These are phyloP conservation scores for Callospermophilus lateralis DNA, from an alignment of 2,113 vertebrate species.

Conservation along the genomic window DNA sequence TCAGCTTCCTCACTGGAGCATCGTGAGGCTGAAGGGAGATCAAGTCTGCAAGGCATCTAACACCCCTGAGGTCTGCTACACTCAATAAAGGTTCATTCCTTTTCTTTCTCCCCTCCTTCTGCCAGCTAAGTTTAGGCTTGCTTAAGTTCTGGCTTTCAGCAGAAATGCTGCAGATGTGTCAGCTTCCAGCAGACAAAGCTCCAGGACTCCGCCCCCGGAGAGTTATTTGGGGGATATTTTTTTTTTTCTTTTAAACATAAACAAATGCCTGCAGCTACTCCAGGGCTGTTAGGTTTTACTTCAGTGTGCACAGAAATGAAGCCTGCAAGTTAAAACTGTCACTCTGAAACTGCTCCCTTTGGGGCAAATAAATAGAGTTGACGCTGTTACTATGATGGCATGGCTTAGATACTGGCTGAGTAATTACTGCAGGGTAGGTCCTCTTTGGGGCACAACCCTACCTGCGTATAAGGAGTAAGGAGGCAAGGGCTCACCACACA, in stretches of 20 bases:
- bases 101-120: background rate
- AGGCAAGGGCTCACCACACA: background rate
- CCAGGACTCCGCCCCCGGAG: background rate
- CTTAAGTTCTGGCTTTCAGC: background rate
- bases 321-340: conserved; percentile 60
- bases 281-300: conserved; percentile 37
- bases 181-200: background rate
- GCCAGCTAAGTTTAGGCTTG: background rate
- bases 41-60: too few species aligned
- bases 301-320: conserved; percentile 53
- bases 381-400: background rate
- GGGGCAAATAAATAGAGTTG: conserved; percentile 60
- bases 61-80: background rate
- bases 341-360: conserved; percentile 45
- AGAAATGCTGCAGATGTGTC: background rate
- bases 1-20: background rate
- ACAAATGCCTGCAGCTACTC: conserved; percentile 57
- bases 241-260: conserved; percentile 61
- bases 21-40: background rate
- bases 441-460: background rate
- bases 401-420: background rate
- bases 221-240: conserved; percentile 42
- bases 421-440: background rate
- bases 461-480: accelerated
- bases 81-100: background rate